phyloP scores from a whole-genome alignment of 1,140 invertebrate genomes.

The Tigriopus japonicus region DNA sequence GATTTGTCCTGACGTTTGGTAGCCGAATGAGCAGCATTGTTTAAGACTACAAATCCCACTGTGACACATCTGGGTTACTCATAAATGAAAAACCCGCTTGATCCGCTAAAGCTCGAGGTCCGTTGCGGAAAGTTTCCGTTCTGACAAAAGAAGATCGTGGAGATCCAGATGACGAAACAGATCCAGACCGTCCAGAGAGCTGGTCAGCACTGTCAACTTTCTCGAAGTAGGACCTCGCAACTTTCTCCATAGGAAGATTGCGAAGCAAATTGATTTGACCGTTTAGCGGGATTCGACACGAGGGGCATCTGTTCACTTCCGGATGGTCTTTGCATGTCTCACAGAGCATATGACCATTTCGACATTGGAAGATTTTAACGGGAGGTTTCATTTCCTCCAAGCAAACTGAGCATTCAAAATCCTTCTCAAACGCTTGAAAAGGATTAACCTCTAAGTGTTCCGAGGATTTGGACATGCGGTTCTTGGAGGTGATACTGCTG shows the following conservation, averaged over 20 bases:
- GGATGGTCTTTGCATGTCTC: constrained; percentile 9
- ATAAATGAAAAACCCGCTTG: too few relatives aligned
- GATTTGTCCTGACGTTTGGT: too few relatives aligned
- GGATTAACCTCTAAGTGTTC: not conserved
- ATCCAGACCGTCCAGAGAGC: too few relatives aligned
- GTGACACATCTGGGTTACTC: too few relatives aligned
- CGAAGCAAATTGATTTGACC: not conserved
- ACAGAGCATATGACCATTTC: constrained; percentile 11
- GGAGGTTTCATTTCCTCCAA: constrained; percentile 12
- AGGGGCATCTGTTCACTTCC: constrained; percentile 1
- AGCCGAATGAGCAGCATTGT: too few relatives aligned
- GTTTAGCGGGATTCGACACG: constrained; percentile 1
- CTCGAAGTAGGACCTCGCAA: not conserved
- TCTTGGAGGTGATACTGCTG: not conserved
- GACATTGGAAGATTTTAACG: constrained; percentile 11
- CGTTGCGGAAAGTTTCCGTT: too few relatives aligned
- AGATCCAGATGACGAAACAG: too few relatives aligned
- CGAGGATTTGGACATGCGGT: not conserved
- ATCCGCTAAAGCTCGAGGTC: too few relatives aligned
- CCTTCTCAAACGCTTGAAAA: constrained; percentile 2
- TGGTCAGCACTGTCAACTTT: not conserved
- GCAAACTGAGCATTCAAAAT: constrained; percentile 12
- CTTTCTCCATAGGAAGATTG: constrained; percentile 5
- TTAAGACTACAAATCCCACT: too few relatives aligned
- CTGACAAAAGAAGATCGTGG: too few relatives aligned